These are phyloP conservation scores for Odontomachus brunneus DNA, from an alignment of 1,140 invertebrate species.

Conservation along the genomic window DNA sequence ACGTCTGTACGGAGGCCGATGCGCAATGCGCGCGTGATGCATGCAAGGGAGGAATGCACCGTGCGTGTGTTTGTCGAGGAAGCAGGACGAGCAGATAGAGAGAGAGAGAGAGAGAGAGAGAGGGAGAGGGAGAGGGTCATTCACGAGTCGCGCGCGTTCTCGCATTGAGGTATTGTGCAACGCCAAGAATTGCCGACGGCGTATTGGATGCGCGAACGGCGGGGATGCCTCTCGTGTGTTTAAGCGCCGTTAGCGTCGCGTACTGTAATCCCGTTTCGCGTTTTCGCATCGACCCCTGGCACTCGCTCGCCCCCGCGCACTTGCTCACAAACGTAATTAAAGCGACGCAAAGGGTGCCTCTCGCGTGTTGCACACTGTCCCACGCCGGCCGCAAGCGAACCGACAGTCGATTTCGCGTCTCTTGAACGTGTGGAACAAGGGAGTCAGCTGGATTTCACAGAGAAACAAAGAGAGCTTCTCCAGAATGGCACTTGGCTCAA, in stretches of 20 bases:
- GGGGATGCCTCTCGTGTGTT: slow-evolving; percentile 56
- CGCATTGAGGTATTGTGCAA: slow-evolving; percentile 53
- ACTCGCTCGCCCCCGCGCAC: no score
- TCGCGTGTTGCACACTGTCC: neutral
- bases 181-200: slow-evolving; percentile 56
- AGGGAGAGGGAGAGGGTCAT: slow-evolving; percentile 41
- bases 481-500: neutral
- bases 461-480: neutral
- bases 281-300: slow-evolving; percentile 47
- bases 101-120: neutral
- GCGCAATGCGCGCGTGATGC: slow-evolving; percentile 18
- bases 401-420: slow-evolving; percentile 33
- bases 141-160: slow-evolving; percentile 39
- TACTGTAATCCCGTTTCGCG: slow-evolving; percentile 63
- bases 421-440: neutral
- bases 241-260: slow-evolving; percentile 66
- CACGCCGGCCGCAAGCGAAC: neutral
- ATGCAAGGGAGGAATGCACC: slow-evolving; percentile 40
- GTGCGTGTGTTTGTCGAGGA: slow-evolving; percentile 27
- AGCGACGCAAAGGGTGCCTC: slow-evolving; percentile 27
- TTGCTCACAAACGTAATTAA: slow-evolving; percentile 52
- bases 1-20: slow-evolving; percentile 30
- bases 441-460: neutral
- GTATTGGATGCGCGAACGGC: slow-evolving; percentile 46
- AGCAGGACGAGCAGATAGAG: neutral